A percentile compares a stretch with the other conserved stretches of the same genome.
Evolutionary conservation across 1,140 invertebrate genomes (phyloP).

Genomic region (Ooceraea biroi): DNA sequence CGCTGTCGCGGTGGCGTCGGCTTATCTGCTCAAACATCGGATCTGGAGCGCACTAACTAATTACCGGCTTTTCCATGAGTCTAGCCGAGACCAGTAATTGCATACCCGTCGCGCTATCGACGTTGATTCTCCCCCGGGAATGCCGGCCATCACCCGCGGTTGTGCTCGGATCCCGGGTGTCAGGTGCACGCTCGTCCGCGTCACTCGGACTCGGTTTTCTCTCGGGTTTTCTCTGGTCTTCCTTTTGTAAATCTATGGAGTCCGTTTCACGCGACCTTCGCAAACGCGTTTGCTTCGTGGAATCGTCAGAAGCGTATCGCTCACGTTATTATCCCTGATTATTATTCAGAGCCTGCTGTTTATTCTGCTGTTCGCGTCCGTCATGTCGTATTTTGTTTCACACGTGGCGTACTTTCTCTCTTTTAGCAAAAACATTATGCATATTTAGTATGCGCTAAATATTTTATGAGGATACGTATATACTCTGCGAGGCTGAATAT

Average conservation of each 20-base stretch:
- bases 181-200: constrained; percentile 32
- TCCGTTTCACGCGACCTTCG: constrained; percentile 2
- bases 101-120: constrained; percentile 70
- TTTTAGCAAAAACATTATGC: background rate
- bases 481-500: too few species aligned
- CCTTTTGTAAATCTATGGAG: background rate
- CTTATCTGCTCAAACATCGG: constrained; percentile 76
- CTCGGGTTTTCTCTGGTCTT: constrained; percentile 17
- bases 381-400: background rate
- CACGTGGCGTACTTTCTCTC: background rate
- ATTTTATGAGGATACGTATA: background rate
- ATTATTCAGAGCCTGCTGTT: constrained; percentile 20
- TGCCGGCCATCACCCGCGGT: constrained; percentile 36
- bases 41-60: constrained; percentile 76
- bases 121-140: constrained; percentile 74
- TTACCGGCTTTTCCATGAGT: constrained; percentile 76
- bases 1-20: constrained; percentile 56
- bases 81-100: constrained; percentile 70
- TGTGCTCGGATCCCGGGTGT: constrained; percentile 46
- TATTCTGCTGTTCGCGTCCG: background rate
- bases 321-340: background rate
- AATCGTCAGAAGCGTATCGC: background rate
- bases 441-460: background rate
- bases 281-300: background rate
- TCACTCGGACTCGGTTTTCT: constrained; percentile 33